phyloP scores from a whole-genome alignment of 2,888 invertebrate genomes.

The Nomada ruficornis region DNA sequence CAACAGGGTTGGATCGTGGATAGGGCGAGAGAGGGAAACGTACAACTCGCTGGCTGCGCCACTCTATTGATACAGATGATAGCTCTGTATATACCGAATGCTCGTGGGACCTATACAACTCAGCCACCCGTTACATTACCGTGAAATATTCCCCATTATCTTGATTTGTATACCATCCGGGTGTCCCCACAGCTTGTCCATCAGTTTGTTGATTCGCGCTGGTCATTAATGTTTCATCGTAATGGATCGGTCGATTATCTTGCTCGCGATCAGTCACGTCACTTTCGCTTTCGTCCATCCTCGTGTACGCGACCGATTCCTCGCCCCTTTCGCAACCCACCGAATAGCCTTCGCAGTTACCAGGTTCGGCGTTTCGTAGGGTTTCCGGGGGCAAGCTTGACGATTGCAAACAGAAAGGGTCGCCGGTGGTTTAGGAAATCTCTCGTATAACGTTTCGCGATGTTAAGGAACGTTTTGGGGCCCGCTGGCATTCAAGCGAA shows the following conservation, averaged over 20 bases:
- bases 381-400: background rate
- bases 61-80: slow-evolving; percentile 79
- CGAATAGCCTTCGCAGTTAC: background rate
- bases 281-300: slow-evolving; percentile 40
- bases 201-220: slow-evolving; percentile 52
- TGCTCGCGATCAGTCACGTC: slow-evolving; percentile 44
- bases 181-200: slow-evolving; percentile 56
- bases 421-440: background rate
- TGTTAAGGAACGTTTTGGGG: too few relatives aligned
- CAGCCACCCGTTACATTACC: slow-evolving; percentile 80
- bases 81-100: slow-evolving; percentile 62
- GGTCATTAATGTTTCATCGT: slow-evolving; percentile 70
- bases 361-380: background rate
- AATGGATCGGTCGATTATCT: slow-evolving; percentile 66
- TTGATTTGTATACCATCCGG: slow-evolving; percentile 79
- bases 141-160: slow-evolving; percentile 83
- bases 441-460: background rate
- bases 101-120: slow-evolving; percentile 78
- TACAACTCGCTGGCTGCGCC: slow-evolving; percentile 40
- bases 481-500: too few relatives aligned
- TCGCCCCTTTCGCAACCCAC: background rate
- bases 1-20: slow-evolving; percentile 37
- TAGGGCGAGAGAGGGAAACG: slow-evolving; percentile 18
- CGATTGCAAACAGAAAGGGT: background rate
- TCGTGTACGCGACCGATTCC: background rate